These are phyloP conservation scores for Bedellia somnulentella DNA, from an alignment of 2,888 invertebrate genomes.

Conservation along the genomic window DNA sequence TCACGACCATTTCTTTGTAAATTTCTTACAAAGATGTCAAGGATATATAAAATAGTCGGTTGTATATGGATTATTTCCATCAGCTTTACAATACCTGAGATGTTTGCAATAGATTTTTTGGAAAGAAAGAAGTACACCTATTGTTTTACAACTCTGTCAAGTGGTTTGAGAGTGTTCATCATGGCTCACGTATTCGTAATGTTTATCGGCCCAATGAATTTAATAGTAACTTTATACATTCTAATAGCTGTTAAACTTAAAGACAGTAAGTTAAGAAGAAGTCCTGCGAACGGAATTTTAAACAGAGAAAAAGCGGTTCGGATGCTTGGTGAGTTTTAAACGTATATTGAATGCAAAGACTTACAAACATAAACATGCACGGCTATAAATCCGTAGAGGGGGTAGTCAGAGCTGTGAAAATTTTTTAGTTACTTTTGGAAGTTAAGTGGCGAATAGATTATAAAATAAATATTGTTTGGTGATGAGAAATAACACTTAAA, in stretches of 20 bases:
- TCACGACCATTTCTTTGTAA: slow-evolving; percentile 81
- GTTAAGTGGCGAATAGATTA: no score
- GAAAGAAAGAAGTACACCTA: slow-evolving; percentile 33
- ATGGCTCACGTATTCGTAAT: slow-evolving; percentile 73
- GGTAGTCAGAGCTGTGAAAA: no score
- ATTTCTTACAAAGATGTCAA: slow-evolving; percentile 73
- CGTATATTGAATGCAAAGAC: no score
- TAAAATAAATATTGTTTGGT: no score
- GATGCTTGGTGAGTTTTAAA: slow-evolving; percentile 71
- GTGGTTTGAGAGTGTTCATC: slow-evolving; percentile 33
- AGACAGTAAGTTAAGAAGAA: slow-evolving; percentile 57
- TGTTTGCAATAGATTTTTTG: slow-evolving; percentile 31
- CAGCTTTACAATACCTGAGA: slow-evolving; percentile 70
- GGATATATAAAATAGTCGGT: slow-evolving; percentile 72
- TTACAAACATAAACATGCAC: no score
- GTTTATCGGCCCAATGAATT: slow-evolving; percentile 80
- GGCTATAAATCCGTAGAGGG: no score
- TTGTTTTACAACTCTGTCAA: slow-evolving; percentile 30
- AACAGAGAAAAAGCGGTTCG: slow-evolving; percentile 67
- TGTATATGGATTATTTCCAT: slow-evolving; percentile 77
- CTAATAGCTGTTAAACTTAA: slow-evolving; percentile 72
- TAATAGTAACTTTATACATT: slow-evolving; percentile 79
- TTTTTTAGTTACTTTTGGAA: no score
- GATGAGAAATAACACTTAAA: no score
- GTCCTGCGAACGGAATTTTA: slow-evolving; percentile 32